Percentiles rank a stretch among this genome's conserved stretches.
These are phyloP conservation scores for Oryzias melastigma DNA, from an alignment of 2,113 vertebrate genomes.

Conservation along the genomic window DNA sequence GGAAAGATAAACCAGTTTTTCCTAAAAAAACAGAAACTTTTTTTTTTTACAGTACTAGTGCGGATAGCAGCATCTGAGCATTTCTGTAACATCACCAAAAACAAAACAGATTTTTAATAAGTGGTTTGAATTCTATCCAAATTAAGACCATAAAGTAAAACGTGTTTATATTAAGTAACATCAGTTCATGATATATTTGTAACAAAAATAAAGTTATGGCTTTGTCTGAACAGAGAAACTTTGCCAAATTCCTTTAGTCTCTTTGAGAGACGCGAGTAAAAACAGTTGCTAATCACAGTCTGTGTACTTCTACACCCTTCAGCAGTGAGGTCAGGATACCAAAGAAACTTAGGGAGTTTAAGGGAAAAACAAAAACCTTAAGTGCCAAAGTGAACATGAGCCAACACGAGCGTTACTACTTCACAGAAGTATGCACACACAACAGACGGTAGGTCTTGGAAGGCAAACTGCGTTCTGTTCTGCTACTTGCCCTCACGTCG, in stretches of 20 bases:
- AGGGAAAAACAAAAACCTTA: background rate
- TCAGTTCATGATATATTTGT: too few relatives aligned
- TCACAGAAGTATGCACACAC: slow-evolving; percentile 46
- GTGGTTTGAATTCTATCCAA: background rate
- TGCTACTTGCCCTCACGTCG: slow-evolving; percentile 37
- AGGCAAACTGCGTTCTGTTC: slow-evolving; percentile 46
- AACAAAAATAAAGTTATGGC: too few relatives aligned
- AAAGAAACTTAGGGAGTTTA: background rate
- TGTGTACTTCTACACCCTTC: too few relatives aligned
- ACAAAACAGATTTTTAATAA: background rate
- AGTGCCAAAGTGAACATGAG: slow-evolving; percentile 13
- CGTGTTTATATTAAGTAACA: background rate
- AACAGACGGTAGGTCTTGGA: slow-evolving; percentile 49
- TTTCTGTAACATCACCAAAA: slow-evolving; percentile 16
- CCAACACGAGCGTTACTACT: slow-evolving; percentile 39
- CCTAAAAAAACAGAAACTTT: background rate
- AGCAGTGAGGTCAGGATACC: background rate
- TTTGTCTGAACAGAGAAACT: background rate
- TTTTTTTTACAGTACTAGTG: slow-evolving; percentile 17
- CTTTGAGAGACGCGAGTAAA: background rate
- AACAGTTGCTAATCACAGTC: background rate
- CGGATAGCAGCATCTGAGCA: slow-evolving; percentile 53
- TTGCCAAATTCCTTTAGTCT: slow-evolving; percentile 5
- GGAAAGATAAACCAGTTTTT: background rate
- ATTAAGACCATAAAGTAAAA: background rate